Base-by-base conservation (phyloP, 2,888 invertebrate genomes). In the Cheilosia scutellata region DNA sequence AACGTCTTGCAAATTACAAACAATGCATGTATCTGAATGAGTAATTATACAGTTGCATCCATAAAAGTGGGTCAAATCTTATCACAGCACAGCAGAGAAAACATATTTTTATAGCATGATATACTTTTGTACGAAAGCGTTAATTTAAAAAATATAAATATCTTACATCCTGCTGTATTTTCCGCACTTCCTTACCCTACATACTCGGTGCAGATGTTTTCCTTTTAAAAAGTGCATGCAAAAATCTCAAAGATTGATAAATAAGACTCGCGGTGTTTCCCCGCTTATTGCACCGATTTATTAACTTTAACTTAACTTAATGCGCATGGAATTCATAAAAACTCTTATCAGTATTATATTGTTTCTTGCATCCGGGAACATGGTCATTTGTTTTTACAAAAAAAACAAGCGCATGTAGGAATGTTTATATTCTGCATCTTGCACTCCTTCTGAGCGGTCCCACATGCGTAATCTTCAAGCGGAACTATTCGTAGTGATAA, bases 341-440 rank as follows among this genome's bases (percentile, higher is more conserved):
- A 80, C 20, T 68, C 84, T 84, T 84, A 84, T 84, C 84, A 80
- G 58, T 60, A 25, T 71, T 70, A 51, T 9, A 84, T 62, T 65
- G 68, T 79, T 79, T 84, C 83, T 86, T 82, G 86, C 86, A 86
- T 86, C 86, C 86, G 86, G 86, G 82, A 82, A 62, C 70, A 80
- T 71, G 79, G 63, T 47, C 42, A 5, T 58, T 58, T 72, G 9
- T 65, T 77, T 77, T 58, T 31, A 72, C 49, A 78, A 62, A 60
- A 37, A 44, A 72, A 44, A 62, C 16, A 7, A 27, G 44, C 20
- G 47, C 57, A 65, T 42, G 33, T 25, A 55, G 44, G 62, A 66
- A 49, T 63, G 63, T 71, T 71, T 16, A 20, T 60, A 44, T 37
- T 60, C 29, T 53, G 57, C 65, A 79, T 76, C 66, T 72, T 63